Evolutionary conservation across 2,797 vertebrate genomes (phyloP).

Genomic region (Malacoctenus gilli): DNA sequence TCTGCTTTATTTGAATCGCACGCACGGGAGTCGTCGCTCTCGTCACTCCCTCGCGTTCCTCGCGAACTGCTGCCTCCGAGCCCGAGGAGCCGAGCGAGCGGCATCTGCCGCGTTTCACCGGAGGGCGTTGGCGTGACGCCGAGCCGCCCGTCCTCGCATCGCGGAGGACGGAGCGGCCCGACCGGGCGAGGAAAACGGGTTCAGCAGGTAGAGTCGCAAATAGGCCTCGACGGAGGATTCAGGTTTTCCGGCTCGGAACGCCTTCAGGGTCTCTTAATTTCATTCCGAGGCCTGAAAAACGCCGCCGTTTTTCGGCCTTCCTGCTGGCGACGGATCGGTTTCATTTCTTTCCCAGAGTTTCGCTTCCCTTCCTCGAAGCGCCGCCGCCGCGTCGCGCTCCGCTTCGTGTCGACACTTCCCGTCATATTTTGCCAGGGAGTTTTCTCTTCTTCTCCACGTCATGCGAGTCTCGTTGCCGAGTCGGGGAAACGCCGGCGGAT

Average conservation of each 20-base stretch:
- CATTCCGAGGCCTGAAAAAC: neutral
- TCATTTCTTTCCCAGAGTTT: conserved; percentile 9
- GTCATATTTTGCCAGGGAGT: neutral
- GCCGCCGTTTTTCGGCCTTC: neutral
- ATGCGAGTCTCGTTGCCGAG: conserved; percentile 32
- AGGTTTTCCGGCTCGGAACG: neutral
- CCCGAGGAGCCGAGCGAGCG: conserved; percentile 5
- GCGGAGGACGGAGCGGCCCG: conserved; percentile 26
- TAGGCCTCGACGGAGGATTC: conserved; percentile 34
- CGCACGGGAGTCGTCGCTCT: no score
- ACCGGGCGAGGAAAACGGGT: conserved; percentile 61
- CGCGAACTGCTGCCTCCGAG: neutral
- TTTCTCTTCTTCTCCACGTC: conserved; percentile 12
- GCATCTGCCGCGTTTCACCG: conserved; percentile 52
- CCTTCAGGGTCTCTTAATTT: conserved; percentile 22
- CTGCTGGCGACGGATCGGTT: neutral
- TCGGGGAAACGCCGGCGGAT: conserved; percentile 12
- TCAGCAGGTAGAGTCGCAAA: conserved; percentile 54
- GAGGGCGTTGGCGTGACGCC: conserved; percentile 22
- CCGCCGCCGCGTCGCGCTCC: conserved; percentile 19
- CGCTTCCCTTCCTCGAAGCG: conserved; percentile 34
- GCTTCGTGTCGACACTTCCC: neutral
- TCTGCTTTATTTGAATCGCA: no score
- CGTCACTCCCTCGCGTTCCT: no score
- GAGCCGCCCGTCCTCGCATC: conserved; percentile 22